phyloP scores from a whole-genome alignment of 2,113 vertebrate genomes.

The Mugil cephalus region DNA sequence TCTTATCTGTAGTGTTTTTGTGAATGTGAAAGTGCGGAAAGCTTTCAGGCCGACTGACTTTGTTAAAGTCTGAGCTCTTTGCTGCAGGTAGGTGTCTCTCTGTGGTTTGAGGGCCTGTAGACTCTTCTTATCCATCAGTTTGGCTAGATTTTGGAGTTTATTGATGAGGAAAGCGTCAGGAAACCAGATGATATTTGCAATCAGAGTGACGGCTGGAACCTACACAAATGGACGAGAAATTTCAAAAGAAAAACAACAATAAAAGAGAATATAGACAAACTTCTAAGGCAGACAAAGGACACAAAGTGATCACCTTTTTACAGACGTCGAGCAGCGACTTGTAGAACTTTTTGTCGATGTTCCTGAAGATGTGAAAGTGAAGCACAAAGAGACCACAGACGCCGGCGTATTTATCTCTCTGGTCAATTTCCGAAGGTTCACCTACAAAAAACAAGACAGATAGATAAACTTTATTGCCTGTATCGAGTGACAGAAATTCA shows the following conservation, averaged over 20 bases:
- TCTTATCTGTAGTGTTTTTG: no score
- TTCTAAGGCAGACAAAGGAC: neutral
- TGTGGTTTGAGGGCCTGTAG: slow-evolving; percentile 88
- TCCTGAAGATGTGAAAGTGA: slow-evolving; percentile 97
- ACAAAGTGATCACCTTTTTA: slow-evolving; percentile 89
- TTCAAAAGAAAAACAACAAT: neutral
- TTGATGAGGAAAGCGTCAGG: slow-evolving; percentile 91
- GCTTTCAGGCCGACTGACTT: slow-evolving; percentile 85
- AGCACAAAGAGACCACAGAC: slow-evolving; percentile 94
- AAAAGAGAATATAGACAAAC: neutral
- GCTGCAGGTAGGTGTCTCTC: slow-evolving; percentile 92
- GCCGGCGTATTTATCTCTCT: slow-evolving; percentile 94
- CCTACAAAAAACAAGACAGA: slow-evolving; percentile 79
- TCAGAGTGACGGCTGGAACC: slow-evolving; percentile 97
- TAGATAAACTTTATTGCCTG: no score
- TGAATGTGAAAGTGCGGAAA: neutral
- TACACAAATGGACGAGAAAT: slow-evolving; percentile 53
- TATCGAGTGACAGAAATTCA: no score
- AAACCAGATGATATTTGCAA: slow-evolving; percentile 98
- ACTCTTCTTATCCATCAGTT: slow-evolving; percentile 95
- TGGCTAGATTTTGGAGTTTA: slow-evolving; percentile 93
- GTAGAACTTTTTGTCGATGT: slow-evolving; percentile 96
- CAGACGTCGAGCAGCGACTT: slow-evolving; percentile 94
- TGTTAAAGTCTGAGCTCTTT: slow-evolving; percentile 91
- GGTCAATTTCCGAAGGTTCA: slow-evolving; percentile 97